phyloP scores from a whole-genome alignment of 2,888 invertebrate species.

The Hetaerina titia region DNA sequence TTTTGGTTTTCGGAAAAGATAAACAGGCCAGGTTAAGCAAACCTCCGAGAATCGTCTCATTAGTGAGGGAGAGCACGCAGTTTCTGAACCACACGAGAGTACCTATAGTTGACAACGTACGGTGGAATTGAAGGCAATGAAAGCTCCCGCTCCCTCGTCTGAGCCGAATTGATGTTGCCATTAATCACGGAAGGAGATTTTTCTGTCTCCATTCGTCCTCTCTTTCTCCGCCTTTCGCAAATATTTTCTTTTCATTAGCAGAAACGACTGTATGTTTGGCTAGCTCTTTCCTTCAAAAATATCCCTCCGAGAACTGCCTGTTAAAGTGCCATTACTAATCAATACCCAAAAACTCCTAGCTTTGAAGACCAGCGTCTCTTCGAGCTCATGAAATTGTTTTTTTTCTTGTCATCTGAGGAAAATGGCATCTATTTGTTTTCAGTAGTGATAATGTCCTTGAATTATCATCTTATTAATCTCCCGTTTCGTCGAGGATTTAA shows the following conservation, averaged over 20 bases:
- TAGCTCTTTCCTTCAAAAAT: not conserved
- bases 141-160: not conserved
- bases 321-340: not conserved
- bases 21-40: no score
- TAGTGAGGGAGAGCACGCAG: no score
- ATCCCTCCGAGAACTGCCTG: not conserved
- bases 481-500: not conserved
- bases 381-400: not conserved
- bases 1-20: no score
- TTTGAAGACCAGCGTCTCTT: not conserved
- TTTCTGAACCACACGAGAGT: no score
- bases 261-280: slow-evolving; percentile 17
- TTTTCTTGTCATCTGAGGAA: not conserved
- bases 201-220: not conserved
- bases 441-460: not conserved
- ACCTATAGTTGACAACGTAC: no score
- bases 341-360: not conserved
- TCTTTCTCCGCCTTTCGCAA: not conserved
- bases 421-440: not conserved
- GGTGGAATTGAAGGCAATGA: not conserved
- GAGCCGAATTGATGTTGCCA: not conserved
- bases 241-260: slow-evolving; percentile 27
- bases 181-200: not conserved
- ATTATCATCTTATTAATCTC: not conserved
- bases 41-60: no score